A percentile compares a stretch with the other conserved stretches of the same genome.
phyloP scores from a whole-genome alignment of 1,140 invertebrate species.

The Nasonia longicornis region DNA sequence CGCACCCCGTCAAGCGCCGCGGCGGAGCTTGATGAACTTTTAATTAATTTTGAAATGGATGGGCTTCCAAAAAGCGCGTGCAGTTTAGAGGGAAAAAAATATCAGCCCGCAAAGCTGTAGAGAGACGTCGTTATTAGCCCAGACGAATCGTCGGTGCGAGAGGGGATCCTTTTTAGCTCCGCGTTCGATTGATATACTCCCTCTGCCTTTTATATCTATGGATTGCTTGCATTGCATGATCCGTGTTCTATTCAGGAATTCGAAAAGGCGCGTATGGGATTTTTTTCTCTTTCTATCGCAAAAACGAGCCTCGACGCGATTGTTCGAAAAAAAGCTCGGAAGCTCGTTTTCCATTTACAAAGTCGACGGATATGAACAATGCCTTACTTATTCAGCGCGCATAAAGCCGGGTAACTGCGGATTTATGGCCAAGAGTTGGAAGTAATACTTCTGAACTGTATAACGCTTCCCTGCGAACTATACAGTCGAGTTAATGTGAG shows the following conservation, averaged over 20 bases:
- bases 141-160: not conserved
- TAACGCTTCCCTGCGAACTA: not conserved
- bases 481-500: not conserved
- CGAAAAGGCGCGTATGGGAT: too few species aligned
- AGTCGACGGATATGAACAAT: not conserved
- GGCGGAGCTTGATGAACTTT: conserved; percentile 26
- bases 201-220: too few species aligned
- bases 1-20: not conserved
- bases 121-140: not conserved
- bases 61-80: not conserved
- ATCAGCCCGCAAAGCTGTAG: too few species aligned
- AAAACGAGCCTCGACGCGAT: too few species aligned
- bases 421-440: not conserved
- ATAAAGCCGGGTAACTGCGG: not conserved
- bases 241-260: too few species aligned
- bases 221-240: too few species aligned
- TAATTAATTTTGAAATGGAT: conserved; percentile 30
- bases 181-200: not conserved
- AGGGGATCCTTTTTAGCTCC: not conserved
- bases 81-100: not conserved
- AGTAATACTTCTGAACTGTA: too few species aligned
- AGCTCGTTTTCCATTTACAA: too few species aligned
- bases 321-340: too few species aligned
- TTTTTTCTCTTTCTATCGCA: too few species aligned
- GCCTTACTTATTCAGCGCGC: not conserved